Percentiles rank a stretch among this genome's conserved stretches.
These are phyloP conservation scores for Bhutanitis thaidina DNA, from an alignment of 2,888 invertebrate genomes.

Conservation along the genomic window DNA sequence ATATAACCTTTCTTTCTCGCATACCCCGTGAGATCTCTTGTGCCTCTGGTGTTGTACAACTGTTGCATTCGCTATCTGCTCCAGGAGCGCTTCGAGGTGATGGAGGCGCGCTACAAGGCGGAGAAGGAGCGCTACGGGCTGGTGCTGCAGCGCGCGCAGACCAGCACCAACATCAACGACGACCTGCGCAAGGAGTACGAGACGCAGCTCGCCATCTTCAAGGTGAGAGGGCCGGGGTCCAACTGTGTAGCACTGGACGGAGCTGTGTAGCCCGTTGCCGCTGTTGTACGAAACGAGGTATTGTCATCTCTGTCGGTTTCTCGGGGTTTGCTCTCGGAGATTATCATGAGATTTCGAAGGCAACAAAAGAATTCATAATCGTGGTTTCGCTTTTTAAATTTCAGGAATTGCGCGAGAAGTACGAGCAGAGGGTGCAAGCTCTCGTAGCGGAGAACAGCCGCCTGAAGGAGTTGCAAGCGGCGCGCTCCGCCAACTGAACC, in stretches of 20 bases:
- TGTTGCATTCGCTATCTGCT: too few relatives aligned
- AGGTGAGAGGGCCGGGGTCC: constrained; percentile 52
- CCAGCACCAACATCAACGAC: constrained; percentile 86
- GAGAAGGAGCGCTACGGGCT: constrained; percentile 86
- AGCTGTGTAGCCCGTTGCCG: too few relatives aligned
- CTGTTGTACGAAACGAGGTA: too few relatives aligned
- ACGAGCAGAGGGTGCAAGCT: constrained; percentile 82
- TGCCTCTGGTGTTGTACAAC: too few relatives aligned
- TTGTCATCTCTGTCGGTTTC: too few relatives aligned
- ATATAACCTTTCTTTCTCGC: too few relatives aligned
- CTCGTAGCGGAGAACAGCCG: constrained; percentile 75
- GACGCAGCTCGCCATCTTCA: constrained; percentile 86
- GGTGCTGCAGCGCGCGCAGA: constrained; percentile 84
- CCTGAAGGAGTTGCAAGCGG: constrained; percentile 38
- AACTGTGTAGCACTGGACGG: too few relatives aligned
- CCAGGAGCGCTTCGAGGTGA: constrained; percentile 82
- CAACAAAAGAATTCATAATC: too few relatives aligned
- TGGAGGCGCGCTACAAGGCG: constrained; percentile 84
- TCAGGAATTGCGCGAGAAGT: constrained; percentile 83
- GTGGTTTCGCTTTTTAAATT: constrained; percentile 18
- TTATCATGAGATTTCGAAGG: too few relatives aligned
- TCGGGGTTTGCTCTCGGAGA: too few relatives aligned
- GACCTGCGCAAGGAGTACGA: constrained; percentile 89
- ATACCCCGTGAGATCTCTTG: too few relatives aligned
- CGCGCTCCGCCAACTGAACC: not conserved